Conservation (phyloP, 1,140 invertebrate species). For the Potamilus streckersoni region DNA sequence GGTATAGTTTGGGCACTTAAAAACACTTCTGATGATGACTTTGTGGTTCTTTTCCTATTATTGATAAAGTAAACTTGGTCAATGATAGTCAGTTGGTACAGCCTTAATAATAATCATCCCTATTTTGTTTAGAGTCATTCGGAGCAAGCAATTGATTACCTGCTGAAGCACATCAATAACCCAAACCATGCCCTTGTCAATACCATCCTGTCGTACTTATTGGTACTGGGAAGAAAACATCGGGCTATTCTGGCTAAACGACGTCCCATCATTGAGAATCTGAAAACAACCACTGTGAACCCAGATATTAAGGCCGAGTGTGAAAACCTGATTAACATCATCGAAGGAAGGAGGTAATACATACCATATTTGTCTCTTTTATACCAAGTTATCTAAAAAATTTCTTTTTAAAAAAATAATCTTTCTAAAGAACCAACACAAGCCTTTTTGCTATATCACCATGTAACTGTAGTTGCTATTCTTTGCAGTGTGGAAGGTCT, state of each 20-base stretch:
- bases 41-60: no score
- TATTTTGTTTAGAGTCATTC: no score
- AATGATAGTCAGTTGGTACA: no score
- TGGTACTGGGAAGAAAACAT: neutral
- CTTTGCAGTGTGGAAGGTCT: constrained; percentile 10
- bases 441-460: no score
- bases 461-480: neutral
- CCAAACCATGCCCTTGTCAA: neutral
- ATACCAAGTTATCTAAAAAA: no score
- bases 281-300: neutral
- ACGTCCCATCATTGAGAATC: neutral
- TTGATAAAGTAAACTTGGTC: no score
- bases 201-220: neutral
- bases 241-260: constrained; percentile 4
- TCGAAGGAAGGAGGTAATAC: constrained; percentile 12
- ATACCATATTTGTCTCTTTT: no score
- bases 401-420: no score
- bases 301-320: neutral
- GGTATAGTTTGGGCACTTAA: no score
- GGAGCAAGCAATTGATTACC: constrained; percentile 5
- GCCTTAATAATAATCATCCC: no score
- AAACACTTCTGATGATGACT: no score
- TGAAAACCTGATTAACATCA: neutral
- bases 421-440: no score
- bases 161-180: neutral